phyloP scores from a whole-genome alignment of 2,888 invertebrate genomes.

The Carcina quercana region DNA sequence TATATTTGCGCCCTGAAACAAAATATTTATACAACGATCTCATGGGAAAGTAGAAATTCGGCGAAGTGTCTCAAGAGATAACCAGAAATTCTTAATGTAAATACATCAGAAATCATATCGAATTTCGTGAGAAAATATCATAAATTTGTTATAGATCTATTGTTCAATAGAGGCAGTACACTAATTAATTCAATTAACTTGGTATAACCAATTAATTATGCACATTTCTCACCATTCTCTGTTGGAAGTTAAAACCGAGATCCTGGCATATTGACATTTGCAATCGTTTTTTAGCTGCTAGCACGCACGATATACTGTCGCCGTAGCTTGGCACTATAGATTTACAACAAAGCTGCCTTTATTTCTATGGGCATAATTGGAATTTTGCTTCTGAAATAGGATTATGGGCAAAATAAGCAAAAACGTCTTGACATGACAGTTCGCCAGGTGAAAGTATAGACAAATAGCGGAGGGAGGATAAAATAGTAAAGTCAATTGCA shows the following conservation, averaged over 20 bases:
- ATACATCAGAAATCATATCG: neutral
- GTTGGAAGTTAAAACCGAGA: slow-evolving; percentile 74
- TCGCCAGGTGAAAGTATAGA: slow-evolving; percentile 17
- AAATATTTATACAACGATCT: slow-evolving; percentile 4
- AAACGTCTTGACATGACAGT: slow-evolving; percentile 35
- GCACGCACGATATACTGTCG: slow-evolving; percentile 38
- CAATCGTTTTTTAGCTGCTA: slow-evolving; percentile 61
- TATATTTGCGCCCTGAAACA: slow-evolving; percentile 95
- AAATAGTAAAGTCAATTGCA: no score
- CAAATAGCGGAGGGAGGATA: slow-evolving; percentile 1
- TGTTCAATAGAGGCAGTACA: neutral
- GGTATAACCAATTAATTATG: slow-evolving; percentile 26
- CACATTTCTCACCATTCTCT: slow-evolving; percentile 67
- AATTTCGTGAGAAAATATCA: neutral
- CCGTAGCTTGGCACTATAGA: slow-evolving; percentile 27
- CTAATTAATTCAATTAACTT: slow-evolving; percentile 20
- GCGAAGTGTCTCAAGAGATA: no score
- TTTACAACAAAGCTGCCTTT: slow-evolving; percentile 31
- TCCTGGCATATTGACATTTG: slow-evolving; percentile 76
- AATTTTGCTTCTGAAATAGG: slow-evolving; percentile 38
- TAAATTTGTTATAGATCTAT: neutral
- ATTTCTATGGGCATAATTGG: slow-evolving; percentile 47
- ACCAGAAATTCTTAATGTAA: no score
- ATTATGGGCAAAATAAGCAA: slow-evolving; percentile 50
- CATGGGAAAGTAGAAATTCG: neutral